A percentile compares a stretch with the other conserved stretches of the same genome.
These are phyloP conservation scores for Hydropsyche tenuis DNA, from an alignment of 1,140 invertebrate species.

Conservation along the genomic window DNA sequence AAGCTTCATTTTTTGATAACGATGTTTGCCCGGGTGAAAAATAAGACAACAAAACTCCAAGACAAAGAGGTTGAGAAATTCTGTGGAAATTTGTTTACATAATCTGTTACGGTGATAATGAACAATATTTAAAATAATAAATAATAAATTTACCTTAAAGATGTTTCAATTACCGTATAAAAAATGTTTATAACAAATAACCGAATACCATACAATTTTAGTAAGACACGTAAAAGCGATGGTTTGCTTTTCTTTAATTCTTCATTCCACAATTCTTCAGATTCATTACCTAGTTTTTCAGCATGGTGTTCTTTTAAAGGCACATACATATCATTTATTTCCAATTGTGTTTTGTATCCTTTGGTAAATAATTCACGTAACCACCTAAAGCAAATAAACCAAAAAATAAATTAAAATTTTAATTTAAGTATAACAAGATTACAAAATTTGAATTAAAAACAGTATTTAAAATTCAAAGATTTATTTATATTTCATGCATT, in stretches of 20 bases:
- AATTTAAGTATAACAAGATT: background rate
- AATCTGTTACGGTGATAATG: background rate
- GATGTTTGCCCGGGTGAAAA: conserved; percentile 64
- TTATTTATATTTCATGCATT: no score
- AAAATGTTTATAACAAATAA: conserved; percentile 33
- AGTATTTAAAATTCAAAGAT: no score
- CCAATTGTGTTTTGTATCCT: conserved; percentile 37
- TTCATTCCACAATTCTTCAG: conserved; percentile 44
- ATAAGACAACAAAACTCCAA: conserved; percentile 73
- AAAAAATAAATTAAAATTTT: no score
- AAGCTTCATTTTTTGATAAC: conserved; percentile 64
- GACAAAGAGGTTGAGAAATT: conserved; percentile 71
- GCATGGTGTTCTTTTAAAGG: conserved; percentile 33
- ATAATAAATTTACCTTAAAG: conserved; percentile 31
- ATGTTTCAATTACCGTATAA: conserved; percentile 31
- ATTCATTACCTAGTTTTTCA: conserved; percentile 8
- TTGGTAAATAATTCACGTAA: conserved; percentile 37
- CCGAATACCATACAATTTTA: conserved; percentile 54
- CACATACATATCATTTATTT: conserved; percentile 44
- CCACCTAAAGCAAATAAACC: conserved; percentile 41
- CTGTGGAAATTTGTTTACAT: conserved; percentile 61
- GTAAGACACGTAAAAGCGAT: conserved; percentile 53
- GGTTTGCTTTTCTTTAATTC: conserved; percentile 54
- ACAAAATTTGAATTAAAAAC: no score
- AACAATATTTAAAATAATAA: background rate